phyloP scores from a whole-genome alignment of 2,888 invertebrate species.

The Fabriciana adippe region DNA sequence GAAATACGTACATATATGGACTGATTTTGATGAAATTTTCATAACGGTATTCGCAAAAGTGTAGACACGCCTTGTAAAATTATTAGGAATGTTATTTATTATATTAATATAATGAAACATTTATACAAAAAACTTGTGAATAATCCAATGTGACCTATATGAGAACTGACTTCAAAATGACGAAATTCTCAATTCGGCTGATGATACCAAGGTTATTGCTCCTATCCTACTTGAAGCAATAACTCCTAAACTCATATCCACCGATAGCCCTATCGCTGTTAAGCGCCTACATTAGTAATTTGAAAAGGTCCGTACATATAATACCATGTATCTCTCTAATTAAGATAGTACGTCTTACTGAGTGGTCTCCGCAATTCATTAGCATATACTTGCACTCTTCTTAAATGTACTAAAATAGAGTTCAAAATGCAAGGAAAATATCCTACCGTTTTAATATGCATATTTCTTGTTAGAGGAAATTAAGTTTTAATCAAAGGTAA shows the following conservation, averaged over 20 bases:
- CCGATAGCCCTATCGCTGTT: conserved; percentile 34
- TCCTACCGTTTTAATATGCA: conserved; percentile 19
- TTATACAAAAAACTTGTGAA: too few relatives aligned
- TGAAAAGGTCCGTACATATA: conserved; percentile 43
- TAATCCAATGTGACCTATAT: too few relatives aligned
- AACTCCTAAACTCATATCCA: conserved; percentile 24
- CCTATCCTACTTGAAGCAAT: conserved; percentile 13
- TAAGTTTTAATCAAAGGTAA: conserved; percentile 2
- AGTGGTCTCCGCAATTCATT: conserved; percentile 53
- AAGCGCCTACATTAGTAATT: conserved; percentile 46
- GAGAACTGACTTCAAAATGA: too few relatives aligned
- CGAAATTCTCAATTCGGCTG: background rate
- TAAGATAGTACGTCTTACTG: conserved; percentile 54
- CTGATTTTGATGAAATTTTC: too few relatives aligned
- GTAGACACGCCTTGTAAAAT: too few relatives aligned
- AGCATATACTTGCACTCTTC: conserved; percentile 44
- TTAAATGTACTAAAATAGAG: conserved; percentile 41
- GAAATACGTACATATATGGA: too few relatives aligned
- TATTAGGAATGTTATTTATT: too few relatives aligned
- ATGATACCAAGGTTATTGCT: background rate
- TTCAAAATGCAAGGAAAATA: conserved; percentile 37
- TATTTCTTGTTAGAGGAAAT: conserved; percentile 34
- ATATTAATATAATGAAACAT: too few relatives aligned
- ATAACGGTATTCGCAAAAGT: too few relatives aligned
- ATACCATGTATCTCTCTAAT: conserved; percentile 54